These are phyloP conservation scores for Hestina assimilis DNA, from an alignment of 1,140 invertebrate genomes.

Conservation along the genomic window DNA sequence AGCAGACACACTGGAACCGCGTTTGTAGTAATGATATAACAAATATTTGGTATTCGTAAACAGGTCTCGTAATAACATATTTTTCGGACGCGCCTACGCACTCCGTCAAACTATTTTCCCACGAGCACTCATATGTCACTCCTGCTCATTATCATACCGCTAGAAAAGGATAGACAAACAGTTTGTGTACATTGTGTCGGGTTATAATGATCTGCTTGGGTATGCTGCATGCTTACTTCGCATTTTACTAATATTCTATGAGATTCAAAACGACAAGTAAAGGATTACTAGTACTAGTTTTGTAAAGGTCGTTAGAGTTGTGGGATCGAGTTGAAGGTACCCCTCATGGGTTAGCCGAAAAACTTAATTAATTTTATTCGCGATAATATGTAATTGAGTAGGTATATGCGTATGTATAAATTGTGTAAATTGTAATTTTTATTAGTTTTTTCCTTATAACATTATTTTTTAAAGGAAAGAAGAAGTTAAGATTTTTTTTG, in stretches of 20 bases:
- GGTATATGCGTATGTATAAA: too few species aligned
- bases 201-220: not conserved
- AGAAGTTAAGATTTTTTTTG: too few species aligned
- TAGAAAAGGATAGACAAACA: conserved; percentile 25
- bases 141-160: conserved; percentile 21
- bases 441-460: too few species aligned
- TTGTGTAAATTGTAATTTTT: too few species aligned
- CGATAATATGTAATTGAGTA: too few species aligned
- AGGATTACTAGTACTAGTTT: not conserved
- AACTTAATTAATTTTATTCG: too few species aligned
- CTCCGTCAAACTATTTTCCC: conserved; percentile 49
- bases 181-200: not conserved
- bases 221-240: not conserved
- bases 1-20: too few species aligned
- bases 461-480: too few species aligned
- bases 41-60: conserved; percentile 1
- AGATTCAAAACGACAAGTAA: not conserved
- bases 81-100: conserved; percentile 36
- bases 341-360: too few species aligned
- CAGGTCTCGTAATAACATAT: conserved; percentile 17
- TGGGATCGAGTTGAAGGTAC: too few species aligned
- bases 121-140: conserved; percentile 35
- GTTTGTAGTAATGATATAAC: not conserved
- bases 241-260: not conserved
- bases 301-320: too few species aligned